Percentiles rank a stretch among this genome's conserved stretches.
phyloP scores from a whole-genome alignment of 2,888 invertebrate species.

The Asteroscopus sphinx region DNA sequence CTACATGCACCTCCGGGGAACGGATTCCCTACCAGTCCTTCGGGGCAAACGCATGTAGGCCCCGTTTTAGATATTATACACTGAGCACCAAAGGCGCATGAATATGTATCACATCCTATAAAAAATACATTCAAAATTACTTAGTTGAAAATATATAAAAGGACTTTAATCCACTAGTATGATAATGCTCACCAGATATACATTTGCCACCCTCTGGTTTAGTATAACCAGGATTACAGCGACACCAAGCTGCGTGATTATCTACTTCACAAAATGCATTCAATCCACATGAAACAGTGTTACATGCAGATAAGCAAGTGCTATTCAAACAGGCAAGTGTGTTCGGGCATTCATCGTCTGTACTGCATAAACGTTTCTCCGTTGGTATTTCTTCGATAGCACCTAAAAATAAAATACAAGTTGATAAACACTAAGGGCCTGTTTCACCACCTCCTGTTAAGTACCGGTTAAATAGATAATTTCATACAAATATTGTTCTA shows the following conservation, averaged over 20 bases:
- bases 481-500: too few species aligned
- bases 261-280: conserved; percentile 97
- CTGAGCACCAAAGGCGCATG: conserved; percentile 95
- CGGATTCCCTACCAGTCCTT: conserved; percentile 96
- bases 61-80: conserved; percentile 96
- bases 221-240: conserved; percentile 95
- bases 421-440: conserved; percentile 10
- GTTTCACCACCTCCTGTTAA: too few species aligned
- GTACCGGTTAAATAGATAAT: too few species aligned
- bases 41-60: conserved; percentile 96
- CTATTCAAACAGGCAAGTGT: conserved; percentile 94
- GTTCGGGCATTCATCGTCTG: conserved; percentile 94
- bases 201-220: conserved; percentile 95
- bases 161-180: neutral
- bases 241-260: conserved; percentile 96
- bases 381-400: conserved; percentile 79
- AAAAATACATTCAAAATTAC: conserved; percentile 2
- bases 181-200: conserved; percentile 92
- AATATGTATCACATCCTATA: conserved; percentile 92
- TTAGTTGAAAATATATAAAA: conserved; percentile 1
- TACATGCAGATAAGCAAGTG: conserved; percentile 95
- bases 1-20: conserved; percentile 96
- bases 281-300: conserved; percentile 93
- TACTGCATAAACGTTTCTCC: conserved; percentile 92
- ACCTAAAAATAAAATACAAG: conserved; percentile 62